A percentile compares a stretch with the other conserved stretches of the same genome.
These are phyloP conservation scores for Paracentrotus lividus DNA, from an alignment of 53 echinoderm and acorn worm genomes.

Conservation along the genomic window DNA sequence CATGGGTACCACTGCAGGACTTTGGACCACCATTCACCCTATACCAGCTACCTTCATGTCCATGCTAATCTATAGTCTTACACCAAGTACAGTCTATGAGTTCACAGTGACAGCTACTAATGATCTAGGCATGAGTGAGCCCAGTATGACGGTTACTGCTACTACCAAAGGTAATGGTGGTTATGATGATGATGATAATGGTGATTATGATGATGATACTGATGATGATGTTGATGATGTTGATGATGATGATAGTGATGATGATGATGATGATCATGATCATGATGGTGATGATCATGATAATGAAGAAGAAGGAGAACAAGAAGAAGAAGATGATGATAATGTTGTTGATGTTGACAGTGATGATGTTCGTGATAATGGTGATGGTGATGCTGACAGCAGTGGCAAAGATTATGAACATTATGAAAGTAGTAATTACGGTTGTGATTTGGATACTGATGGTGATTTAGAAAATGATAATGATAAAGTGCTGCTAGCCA, in stretches of 20 bases:
- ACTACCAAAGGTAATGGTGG: constrained; percentile 87
- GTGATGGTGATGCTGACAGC: constrained; percentile 60
- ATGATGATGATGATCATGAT: constrained; percentile 42
- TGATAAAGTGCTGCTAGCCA: no score
- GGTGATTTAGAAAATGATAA: background rate
- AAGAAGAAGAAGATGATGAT: constrained; percentile 45
- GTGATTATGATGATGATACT: constrained; percentile 24
- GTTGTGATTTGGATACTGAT: constrained; percentile 1
- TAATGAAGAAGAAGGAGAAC: constrained; percentile 13
- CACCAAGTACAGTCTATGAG: constrained; percentile 84
- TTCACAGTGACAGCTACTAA: constrained; percentile 89
- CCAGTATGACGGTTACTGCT: constrained; percentile 71
- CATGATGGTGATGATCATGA: constrained; percentile 52
- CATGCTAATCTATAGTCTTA: constrained; percentile 77
- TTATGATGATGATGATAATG: background rate
- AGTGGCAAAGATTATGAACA: constrained; percentile 19
- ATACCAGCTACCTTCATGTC: constrained; percentile 82
- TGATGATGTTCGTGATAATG: constrained; percentile 55
- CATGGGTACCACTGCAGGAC: constrained; percentile 19
- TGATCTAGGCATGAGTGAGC: constrained; percentile 78
- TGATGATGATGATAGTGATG: constrained; percentile 50
- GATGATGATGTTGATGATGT: constrained; percentile 43
- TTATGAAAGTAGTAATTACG: background rate
- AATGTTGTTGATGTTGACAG: constrained; percentile 30
- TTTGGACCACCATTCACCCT: constrained; percentile 72